phyloP scores from a whole-genome alignment of 1,140 invertebrate species.

The Drosophila auraria region DNA sequence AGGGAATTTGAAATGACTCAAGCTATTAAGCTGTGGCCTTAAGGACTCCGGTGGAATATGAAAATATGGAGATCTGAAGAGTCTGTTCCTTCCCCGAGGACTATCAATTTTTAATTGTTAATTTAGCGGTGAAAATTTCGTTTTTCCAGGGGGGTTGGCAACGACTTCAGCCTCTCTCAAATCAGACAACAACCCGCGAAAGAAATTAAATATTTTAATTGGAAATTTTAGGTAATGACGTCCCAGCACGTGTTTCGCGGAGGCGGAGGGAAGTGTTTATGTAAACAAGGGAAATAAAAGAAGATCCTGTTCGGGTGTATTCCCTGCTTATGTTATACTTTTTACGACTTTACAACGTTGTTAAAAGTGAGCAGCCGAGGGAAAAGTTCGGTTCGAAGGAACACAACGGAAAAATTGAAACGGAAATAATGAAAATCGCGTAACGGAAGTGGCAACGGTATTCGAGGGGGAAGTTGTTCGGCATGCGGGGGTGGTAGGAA shows the following conservation, averaged over 20 bases:
- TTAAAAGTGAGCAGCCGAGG: conserved; percentile 69
- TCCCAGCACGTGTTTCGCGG: conserved; percentile 38
- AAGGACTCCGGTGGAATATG: conserved; percentile 28
- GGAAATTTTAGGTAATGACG: conserved; percentile 77
- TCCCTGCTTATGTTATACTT: conserved; percentile 60
- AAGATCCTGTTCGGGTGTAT: conserved; percentile 36
- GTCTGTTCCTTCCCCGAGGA: conserved; percentile 42
- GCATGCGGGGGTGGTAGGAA: conserved; percentile 11
- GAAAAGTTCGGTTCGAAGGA: conserved; percentile 55
- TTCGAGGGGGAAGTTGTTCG: conserved; percentile 14
- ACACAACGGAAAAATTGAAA: conserved; percentile 81
- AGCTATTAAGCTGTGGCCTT: conserved; percentile 61
- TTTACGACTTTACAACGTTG: conserved; percentile 81
- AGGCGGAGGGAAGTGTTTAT: conserved; percentile 40
- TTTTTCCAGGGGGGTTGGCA: conserved; percentile 43
- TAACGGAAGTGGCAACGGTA: conserved; percentile 82
- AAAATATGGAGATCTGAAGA: conserved; percentile 41
- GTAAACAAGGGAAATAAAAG: conserved; percentile 57
- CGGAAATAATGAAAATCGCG: conserved; percentile 84
- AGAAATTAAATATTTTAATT: conserved; percentile 84
- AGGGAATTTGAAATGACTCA: conserved; percentile 59
- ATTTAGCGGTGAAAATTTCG: conserved; percentile 79
- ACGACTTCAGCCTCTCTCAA: conserved; percentile 10
- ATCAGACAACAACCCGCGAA: conserved; percentile 76
- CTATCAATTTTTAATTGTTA: conserved; percentile 84